Evolutionary conservation across 2,797 vertebrate species (phyloP), one percentile per base, ranked within the genome.

Genomic region (Sebastes hubbsi): DNA sequence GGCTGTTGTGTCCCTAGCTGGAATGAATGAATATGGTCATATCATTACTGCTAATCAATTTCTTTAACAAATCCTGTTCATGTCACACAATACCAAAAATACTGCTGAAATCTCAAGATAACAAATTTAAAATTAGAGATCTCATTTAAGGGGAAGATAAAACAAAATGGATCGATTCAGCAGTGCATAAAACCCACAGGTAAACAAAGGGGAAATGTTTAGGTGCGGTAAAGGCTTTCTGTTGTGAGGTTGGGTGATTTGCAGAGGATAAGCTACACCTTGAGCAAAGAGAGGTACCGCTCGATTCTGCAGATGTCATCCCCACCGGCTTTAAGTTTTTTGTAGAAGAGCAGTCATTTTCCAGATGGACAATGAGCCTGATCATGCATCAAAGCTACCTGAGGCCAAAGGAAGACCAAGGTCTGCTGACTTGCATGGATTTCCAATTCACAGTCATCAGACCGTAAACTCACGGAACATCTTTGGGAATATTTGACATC

Each of bases 301-400:
- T 86, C 27, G n/a, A 74, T 89, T 86, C 78, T 84, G 79, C 63
- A 67, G 73, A 79, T 75, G 81, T 72, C 77, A 69, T 52, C 32
- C 78, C 75, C 42, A n/a, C 62, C 71, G 81, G 81, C 76, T 87
- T 75, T 38, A 74, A 18, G 38, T 83, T 82, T 49, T 42, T 82
- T 80, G 62, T 56, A 72, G 88, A 78, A 27, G 55, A 74, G 71
- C 32, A 82, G 72, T 69, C 67, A 74, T 88, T 88, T 83, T 87
- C 80, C 89, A 89, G 78, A 81, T 81, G 81, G 88, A 82, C 83
- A 91, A 90, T 66, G 78, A 85, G 70, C 61, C 72, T 74, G 68
- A 85, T 84, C 58, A 81, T 68, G 77, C 81, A 87, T 84, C 72
- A 87, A 77, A 85, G 80, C 71, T 72, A 73, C 80, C 82, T 12